Evolutionary conservation across 2,888 invertebrate genomes (phyloP), one percentile per base, ranked within the genome.

Genomic region (Rhamphomyia laevipes): DNA sequence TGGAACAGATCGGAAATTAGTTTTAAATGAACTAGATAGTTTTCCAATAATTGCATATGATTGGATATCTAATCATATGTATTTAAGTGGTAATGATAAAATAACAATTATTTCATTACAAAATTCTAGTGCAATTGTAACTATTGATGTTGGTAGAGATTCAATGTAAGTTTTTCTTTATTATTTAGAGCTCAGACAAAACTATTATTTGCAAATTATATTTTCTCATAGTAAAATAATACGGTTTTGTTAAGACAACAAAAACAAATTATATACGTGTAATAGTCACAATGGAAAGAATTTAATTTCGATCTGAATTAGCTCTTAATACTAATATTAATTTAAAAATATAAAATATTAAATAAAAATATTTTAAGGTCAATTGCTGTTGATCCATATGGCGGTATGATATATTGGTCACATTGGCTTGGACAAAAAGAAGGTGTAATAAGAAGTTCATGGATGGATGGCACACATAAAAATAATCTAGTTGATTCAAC

Each of bases 41-140:
- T 59, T 63, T 21, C 57, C 85, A 60, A 85, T 86, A 5, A 66
- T 92, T 54, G 88, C 89, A 35, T 77, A 88, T 49, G 92, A 93
- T 70, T 89, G 87, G 86, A 77, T 88, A 63, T 82, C 83, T 50
- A 68, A 76, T 50, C 88, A 90, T 71, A 66, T 93, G 50, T 93
- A 86, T 72, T 91, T 89, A 86, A 84, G 86, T 46, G 80, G 79
- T 48, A 71, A 80, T 55, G 79, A 81, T 49, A 75, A 75, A 46
- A 76, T 91, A 54, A 78, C 75, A 59, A 87, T 85, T 33, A 78
- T 84, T 42, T 78, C 77, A 33, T 64, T 88, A 51, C 73, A 73
- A 27, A 77, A 79, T 59, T 68, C 77, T 37, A 72, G 71, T 45
- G 68, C 75, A 50, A 66, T 74, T 10, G 75, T 75, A 58, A 77